A percentile compares a stretch with the other conserved stretches of the same genome.
phyloP scores from a whole-genome alignment of 2,113 vertebrate genomes.

The Rhinoderma darwinii region DNA sequence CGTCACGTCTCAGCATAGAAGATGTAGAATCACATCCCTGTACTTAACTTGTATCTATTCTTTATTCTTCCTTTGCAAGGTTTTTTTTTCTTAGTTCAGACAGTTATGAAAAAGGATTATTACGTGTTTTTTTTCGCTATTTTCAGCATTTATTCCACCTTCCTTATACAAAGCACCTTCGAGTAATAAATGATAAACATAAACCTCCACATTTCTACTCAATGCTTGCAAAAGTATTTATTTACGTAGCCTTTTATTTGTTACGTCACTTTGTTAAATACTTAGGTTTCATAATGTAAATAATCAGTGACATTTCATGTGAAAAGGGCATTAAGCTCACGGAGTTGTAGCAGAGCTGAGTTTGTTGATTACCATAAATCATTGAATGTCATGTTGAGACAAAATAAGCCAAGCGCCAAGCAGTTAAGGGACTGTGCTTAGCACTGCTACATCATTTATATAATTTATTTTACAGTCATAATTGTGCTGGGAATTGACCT shows the following conservation, averaged over 20 bases:
- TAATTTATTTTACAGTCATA: background rate
- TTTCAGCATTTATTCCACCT: background rate
- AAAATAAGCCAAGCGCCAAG: background rate
- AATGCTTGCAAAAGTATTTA: no score
- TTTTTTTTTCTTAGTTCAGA: no score
- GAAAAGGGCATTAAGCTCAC: background rate
- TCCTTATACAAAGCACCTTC: background rate
- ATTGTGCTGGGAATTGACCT: background rate
- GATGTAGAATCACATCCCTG: background rate
- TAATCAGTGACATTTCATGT: background rate
- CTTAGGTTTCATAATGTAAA: background rate
- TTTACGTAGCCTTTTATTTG: background rate
- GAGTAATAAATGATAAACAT: background rate
- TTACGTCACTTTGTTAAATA: background rate
- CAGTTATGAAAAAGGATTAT: no score
- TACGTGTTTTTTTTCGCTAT: background rate
- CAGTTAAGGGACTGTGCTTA: background rate
- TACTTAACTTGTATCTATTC: no score
- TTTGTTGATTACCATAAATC: background rate
- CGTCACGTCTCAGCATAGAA: background rate
- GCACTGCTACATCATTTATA: background rate
- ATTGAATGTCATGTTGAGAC: background rate
- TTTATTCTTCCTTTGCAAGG: no score
- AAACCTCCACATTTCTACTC: background rate
- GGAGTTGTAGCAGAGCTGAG: background rate